Conservation (phyloP, 2,888 invertebrate genomes). For the Aspidapion aeneum region DNA sequence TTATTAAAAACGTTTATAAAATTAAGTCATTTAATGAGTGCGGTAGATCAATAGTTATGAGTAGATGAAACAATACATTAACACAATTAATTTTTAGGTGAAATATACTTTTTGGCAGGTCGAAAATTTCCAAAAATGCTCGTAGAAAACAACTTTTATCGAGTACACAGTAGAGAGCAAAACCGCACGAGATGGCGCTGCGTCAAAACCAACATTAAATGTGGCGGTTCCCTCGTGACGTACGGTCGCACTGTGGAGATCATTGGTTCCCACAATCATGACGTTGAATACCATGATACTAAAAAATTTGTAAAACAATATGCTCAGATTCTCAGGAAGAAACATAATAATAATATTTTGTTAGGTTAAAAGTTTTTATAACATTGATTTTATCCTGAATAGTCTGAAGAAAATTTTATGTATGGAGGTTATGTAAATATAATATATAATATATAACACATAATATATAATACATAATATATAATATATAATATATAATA, state of each 20-base stretch:
- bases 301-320: neutral
- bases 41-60: too few species aligned
- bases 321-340: neutral
- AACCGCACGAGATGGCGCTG: slow-evolving; percentile 31
- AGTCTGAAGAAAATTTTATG: too few species aligned
- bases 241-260: slow-evolving; percentile 28
- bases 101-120: slow-evolving; percentile 29
- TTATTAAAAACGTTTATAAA: too few species aligned
- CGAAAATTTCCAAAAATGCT: slow-evolving; percentile 32
- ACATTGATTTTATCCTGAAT: too few species aligned
- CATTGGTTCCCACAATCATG: slow-evolving; percentile 32
- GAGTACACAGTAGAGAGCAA: slow-evolving; percentile 25
- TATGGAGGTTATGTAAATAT: too few species aligned
- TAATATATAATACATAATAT: too few species aligned
- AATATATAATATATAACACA: too few species aligned
- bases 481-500: too few species aligned
- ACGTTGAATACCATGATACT: neutral
- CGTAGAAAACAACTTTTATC: slow-evolving; percentile 27
- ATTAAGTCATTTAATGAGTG: too few species aligned
- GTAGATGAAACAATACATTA: too few species aligned
- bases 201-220: slow-evolving; percentile 30
- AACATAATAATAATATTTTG: too few species aligned
- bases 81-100: slow-evolving; percentile 23
- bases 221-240: slow-evolving; percentile 29
- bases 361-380: too few species aligned